A percentile compares a stretch with the other conserved stretches of the same genome.
Evolutionary conservation across 1,140 invertebrate species (phyloP).

Genomic region (Carcinoscorpius rotundicauda): DNA sequence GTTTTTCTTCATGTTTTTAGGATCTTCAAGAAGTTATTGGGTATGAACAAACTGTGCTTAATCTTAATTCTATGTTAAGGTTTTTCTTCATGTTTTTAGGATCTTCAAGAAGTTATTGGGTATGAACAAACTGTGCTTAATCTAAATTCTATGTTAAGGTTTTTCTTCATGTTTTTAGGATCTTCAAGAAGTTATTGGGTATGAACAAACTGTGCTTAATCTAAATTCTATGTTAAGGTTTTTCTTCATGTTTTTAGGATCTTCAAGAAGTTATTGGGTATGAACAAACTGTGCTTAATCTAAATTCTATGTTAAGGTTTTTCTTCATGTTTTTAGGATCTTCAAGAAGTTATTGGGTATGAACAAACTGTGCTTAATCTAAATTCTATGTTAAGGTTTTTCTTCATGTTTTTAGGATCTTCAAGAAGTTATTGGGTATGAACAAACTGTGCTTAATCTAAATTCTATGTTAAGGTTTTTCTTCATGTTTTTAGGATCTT

Average conservation of each 20-base stretch:
- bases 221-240: too few relatives aligned
- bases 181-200: conserved; percentile 67
- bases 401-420: conserved; percentile 36
- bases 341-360: conserved; percentile 73
- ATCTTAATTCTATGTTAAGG: too few relatives aligned
- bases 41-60: conserved; percentile 67
- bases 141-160: too few relatives aligned
- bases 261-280: conserved; percentile 73
- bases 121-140: conserved; percentile 66
- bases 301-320: too few relatives aligned
- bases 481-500: conserved; percentile 36
- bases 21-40: conserved; percentile 64
- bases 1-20: conserved; percentile 16
- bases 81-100: conserved; percentile 24
- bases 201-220: conserved; percentile 60
- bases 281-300: conserved; percentile 54
- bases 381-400: too few relatives aligned
- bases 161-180: conserved; percentile 30
- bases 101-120: conserved; percentile 63
- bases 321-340: conserved; percentile 31
- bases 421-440: conserved; percentile 76
- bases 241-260: conserved; percentile 31
- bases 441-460: conserved; percentile 48
- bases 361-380: conserved; percentile 53
- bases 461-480: too few relatives aligned